Evolutionary conservation across 2,888 invertebrate genomes (phyloP).

Genomic region (Luperina testacea): DNA sequence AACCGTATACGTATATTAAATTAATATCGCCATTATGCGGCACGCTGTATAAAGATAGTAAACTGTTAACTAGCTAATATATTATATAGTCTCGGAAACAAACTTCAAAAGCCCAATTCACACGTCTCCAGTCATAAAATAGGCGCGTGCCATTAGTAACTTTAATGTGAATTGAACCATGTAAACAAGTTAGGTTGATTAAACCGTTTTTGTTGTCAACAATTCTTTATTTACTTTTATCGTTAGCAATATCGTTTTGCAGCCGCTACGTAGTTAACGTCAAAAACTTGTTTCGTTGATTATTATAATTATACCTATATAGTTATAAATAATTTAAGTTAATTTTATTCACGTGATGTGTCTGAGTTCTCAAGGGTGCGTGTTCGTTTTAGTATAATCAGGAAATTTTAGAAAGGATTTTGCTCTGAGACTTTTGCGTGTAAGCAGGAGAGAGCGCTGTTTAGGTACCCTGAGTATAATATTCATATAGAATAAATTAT

Average conservation of each 20-base stretch:
- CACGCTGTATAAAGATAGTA: too few relatives aligned
- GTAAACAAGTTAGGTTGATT: constrained; percentile 23
- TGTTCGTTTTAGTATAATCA: not conserved
- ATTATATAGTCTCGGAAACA: too few relatives aligned
- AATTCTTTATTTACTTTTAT: constrained; percentile 13
- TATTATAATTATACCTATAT: not conserved
- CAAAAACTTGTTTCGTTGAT: constrained; percentile 28
- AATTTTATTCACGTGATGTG: constrained; percentile 33
- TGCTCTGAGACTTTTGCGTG: rapidly evolving
- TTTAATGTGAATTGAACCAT: not conserved
- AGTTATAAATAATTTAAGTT: constrained; percentile 36
- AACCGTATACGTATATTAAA: too few relatives aligned
- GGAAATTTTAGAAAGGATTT: not conserved
- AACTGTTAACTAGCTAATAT: not conserved
- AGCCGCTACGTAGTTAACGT: not conserved
- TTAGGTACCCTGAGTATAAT: not conserved
- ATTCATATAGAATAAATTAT: not conserved
- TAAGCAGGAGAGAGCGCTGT: not conserved
- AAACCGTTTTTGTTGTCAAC: constrained; percentile 19
- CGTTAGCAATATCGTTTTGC: constrained; percentile 6
- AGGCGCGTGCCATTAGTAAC: not conserved
- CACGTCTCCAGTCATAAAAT: not conserved
- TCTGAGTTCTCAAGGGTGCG: constrained; percentile 29
- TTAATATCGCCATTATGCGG: too few relatives aligned
- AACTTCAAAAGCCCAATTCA: not conserved